phyloP scores from a whole-genome alignment of 2,888 invertebrate genomes.

The Temnothorax rugatulus region DNA sequence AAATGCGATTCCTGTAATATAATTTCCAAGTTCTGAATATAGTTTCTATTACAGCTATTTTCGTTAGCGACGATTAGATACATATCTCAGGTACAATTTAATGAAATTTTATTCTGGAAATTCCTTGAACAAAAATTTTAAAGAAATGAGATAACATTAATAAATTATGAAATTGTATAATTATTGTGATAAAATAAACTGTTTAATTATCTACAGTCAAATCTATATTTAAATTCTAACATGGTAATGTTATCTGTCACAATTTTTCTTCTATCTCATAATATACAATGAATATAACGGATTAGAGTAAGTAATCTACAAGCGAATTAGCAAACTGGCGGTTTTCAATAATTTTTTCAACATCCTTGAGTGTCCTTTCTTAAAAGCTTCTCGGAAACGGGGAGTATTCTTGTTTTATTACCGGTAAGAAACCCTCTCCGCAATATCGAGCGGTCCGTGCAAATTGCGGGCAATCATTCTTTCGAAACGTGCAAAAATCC shows the following conservation, averaged over 20 bases:
- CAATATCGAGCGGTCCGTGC: not conserved
- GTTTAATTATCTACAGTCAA: not conserved
- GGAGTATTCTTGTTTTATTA: not conserved
- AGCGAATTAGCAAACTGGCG: not conserved
- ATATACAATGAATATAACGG: not conserved
- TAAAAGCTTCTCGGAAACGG: not conserved
- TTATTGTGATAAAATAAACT: not conserved
- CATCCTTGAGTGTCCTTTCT: not conserved
- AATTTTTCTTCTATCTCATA: not conserved
- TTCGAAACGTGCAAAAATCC: slow-evolving; percentile 35
- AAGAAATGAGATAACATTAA: not conserved
- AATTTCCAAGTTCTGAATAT: not conserved
- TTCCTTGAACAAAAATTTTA: not conserved
- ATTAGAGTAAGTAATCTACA: not conserved
- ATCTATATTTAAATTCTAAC: not conserved
- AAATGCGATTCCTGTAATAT: slow-evolving; percentile 1
- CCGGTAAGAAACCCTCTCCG: not conserved
- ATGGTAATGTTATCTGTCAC: not conserved
- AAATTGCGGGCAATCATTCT: not conserved
- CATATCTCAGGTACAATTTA: not conserved
- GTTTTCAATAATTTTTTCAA: slow-evolving; percentile 5
- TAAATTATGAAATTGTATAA: not conserved
- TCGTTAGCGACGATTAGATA: not conserved
- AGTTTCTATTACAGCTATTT: not conserved
- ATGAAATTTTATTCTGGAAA: not conserved